Conservation (phyloP, 2,113 vertebrate species). For the Sitta europaea region DNA sequence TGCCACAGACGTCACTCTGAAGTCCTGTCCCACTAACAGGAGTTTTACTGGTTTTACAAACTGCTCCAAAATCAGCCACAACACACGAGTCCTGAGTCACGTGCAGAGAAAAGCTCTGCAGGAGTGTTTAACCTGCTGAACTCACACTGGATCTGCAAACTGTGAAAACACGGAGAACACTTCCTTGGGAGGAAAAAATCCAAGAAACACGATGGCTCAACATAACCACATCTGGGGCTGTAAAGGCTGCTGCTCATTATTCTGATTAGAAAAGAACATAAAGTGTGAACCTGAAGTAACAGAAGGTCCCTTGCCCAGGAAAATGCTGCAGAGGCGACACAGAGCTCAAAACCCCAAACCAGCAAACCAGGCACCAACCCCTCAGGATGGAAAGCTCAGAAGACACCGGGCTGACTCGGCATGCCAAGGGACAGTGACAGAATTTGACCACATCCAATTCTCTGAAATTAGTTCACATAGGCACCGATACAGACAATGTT, state of each 20-base stretch:
- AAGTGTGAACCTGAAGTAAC: not conserved
- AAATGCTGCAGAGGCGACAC: accelerated
- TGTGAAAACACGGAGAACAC: not conserved
- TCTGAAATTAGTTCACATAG: conserved; percentile 51
- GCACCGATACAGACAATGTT: not conserved
- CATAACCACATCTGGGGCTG: not conserved
- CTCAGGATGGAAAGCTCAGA: accelerated
- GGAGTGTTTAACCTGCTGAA: not conserved
- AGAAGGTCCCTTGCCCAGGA: not conserved
- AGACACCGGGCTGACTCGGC: accelerated
- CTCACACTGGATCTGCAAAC: not conserved
- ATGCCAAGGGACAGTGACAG: not conserved
- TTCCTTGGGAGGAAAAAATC: not conserved
- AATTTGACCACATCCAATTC: conserved; percentile 4
- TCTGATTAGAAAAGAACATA: not conserved
- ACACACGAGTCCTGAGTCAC: accelerated
- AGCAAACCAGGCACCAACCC: not conserved
- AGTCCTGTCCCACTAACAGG: not conserved
- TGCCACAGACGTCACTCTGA: too few relatives aligned
- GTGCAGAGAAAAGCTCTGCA: not conserved
- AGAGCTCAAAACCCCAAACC: too few relatives aligned
- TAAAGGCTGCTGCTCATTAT: not conserved
- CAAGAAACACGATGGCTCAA: accelerated
- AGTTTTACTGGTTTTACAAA: not conserved
- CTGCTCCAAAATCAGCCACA: accelerated